These are phyloP conservation scores for Odontophorus gujanensis DNA, from an alignment of 2,113 vertebrate genomes.

Conservation along the genomic window DNA sequence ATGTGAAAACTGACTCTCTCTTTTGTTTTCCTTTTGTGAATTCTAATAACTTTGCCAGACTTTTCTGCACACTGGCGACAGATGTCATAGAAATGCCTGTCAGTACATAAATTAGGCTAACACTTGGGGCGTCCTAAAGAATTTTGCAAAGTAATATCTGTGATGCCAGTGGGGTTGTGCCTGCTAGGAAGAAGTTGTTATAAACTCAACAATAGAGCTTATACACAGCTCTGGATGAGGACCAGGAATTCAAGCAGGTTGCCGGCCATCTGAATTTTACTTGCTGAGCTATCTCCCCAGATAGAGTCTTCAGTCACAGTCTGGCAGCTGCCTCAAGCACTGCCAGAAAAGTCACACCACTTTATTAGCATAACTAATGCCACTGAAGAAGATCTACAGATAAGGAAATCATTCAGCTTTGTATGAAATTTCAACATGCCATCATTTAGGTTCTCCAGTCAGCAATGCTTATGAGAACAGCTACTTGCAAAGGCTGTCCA, in stretches of 20 bases:
- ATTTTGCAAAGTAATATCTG: constrained; percentile 29
- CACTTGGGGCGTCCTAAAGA: constrained; percentile 42
- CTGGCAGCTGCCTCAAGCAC: constrained; percentile 53
- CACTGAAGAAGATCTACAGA: constrained; percentile 33
- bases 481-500: neutral
- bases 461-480: neutral
- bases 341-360: constrained; percentile 43
- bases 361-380: constrained; percentile 68
- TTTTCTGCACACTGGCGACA: neutral
- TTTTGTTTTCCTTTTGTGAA: constrained; percentile 20
- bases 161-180: neutral
- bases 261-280: constrained; percentile 49
- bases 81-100: constrained; percentile 31
- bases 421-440: constrained; percentile 23
- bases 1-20: neutral
- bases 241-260: constrained; percentile 33
- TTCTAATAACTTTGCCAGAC: constrained; percentile 17
- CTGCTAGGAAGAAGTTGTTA: neutral
- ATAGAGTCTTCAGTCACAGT: constrained; percentile 52
- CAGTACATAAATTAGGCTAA: constrained; percentile 57
- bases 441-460: neutral
- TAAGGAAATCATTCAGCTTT: constrained; percentile 32
- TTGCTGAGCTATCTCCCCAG: constrained; percentile 71
- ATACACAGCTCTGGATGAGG: neutral
- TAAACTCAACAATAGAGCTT: neutral